Conservation (phyloP, 2,797 vertebrate species). For the Myiotriccus ornatus region DNA sequence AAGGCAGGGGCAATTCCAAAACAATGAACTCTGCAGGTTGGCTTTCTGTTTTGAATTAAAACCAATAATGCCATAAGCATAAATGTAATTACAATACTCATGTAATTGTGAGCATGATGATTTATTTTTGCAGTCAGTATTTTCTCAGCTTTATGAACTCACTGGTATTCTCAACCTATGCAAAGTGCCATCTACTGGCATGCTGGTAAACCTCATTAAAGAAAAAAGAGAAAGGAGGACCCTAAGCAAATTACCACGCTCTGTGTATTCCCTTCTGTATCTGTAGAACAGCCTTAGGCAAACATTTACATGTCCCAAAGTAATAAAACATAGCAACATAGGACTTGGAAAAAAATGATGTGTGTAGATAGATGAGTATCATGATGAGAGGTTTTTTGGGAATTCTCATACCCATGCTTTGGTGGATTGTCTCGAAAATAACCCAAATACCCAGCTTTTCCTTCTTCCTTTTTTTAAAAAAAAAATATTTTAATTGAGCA, state of each 20-base stretch:
- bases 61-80: not conserved
- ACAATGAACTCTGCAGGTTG: not conserved
- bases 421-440: not conserved
- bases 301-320: not conserved
- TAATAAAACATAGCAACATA: not conserved
- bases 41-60: constrained; percentile 34
- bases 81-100: not conserved
- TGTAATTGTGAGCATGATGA: not conserved
- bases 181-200: not conserved
- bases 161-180: not conserved
- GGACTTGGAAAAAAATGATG: not conserved
- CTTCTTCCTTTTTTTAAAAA: not conserved
- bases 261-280: not conserved
- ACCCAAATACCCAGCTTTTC: not conserved
- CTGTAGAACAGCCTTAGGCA: not conserved
- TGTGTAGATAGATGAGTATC: not conserved
- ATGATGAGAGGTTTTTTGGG: not conserved
- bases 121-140: constrained; percentile 6
- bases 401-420: not conserved
- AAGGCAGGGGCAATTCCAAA: not conserved
- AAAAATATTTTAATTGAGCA: not conserved
- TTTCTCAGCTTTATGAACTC: not conserved
- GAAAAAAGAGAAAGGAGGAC: not conserved
- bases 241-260: not conserved
- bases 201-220: not conserved